These are phyloP conservation scores for Herpetotheres cachinnans DNA, from an alignment of 2,113 vertebrate genomes.

Conservation along the genomic window DNA sequence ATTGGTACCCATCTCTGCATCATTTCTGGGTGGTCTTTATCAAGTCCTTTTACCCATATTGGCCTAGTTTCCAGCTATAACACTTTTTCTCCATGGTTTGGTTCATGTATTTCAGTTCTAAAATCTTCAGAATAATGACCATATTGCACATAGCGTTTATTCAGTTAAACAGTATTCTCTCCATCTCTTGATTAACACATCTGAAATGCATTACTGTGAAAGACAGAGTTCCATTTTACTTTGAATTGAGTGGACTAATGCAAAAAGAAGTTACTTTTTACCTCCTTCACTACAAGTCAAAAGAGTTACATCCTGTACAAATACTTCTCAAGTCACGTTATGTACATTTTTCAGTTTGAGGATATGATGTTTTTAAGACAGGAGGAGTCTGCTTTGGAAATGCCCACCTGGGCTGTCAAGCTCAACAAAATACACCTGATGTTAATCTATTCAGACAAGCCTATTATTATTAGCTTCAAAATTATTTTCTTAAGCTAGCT, in stretches of 20 bases:
- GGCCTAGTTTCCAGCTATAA: neutral
- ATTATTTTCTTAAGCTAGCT: neutral
- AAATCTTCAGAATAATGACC: neutral
- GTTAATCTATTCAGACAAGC: neutral
- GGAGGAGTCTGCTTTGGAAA: neutral
- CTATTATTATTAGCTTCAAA: neutral
- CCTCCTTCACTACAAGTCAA: neutral
- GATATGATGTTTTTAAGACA: neutral
- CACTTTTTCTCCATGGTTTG: neutral
- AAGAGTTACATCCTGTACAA: neutral
- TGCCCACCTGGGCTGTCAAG: neutral
- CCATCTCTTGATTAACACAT: neutral
- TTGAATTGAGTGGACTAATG: neutral
- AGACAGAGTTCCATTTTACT: neutral
- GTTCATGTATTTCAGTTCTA: neutral
- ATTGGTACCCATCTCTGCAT: neutral
- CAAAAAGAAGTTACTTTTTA: neutral
- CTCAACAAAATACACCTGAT: neutral
- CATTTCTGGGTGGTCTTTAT: neutral
- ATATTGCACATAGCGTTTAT: neutral
- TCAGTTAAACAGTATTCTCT: too few species aligned
- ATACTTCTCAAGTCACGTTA: neutral
- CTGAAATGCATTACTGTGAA: neutral
- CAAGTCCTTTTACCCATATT: neutral
- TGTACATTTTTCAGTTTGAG: neutral